phyloP scores from a whole-genome alignment of 2,888 invertebrate species.

The Nomada ruficornis region DNA sequence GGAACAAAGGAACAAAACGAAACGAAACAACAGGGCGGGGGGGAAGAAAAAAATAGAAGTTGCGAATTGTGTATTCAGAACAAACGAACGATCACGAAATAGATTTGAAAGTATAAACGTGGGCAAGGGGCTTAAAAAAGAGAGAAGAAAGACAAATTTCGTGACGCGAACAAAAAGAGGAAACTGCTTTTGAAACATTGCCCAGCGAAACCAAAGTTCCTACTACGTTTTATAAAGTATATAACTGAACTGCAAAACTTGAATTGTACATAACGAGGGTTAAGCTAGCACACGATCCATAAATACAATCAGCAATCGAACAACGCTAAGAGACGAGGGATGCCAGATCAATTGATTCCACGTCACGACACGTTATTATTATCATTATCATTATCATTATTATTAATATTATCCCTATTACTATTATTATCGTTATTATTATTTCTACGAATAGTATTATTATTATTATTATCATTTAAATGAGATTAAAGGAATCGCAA shows the following conservation, averaged over 20 bases:
- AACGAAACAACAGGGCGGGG: too few species aligned
- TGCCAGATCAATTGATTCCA: constrained; percentile 67
- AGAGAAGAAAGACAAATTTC: not conserved
- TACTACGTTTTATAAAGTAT: constrained; percentile 85
- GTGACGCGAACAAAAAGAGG: constrained; percentile 69
- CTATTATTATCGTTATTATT: constrained; percentile 2
- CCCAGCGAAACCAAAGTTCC: constrained; percentile 88
- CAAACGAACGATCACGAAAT: not conserved
- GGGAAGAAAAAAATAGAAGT: not conserved
- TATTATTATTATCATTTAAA: not conserved
- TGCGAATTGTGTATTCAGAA: not conserved
- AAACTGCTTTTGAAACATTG: constrained; percentile 84
- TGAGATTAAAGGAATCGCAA: not conserved
- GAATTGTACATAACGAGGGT: constrained; percentile 81
- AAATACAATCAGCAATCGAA: constrained; percentile 81
- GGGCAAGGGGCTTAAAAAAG: not conserved
- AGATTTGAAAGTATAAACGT: not conserved
- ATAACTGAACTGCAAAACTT: constrained; percentile 82
- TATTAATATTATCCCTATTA: not conserved
- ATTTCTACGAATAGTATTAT: constrained; percentile 1
- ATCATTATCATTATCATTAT: not conserved
- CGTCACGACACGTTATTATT: constrained; percentile 43
- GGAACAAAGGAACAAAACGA: not conserved
- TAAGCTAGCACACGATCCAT: constrained; percentile 80
- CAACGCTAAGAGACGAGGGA: constrained; percentile 42